These are phyloP conservation scores for Drosophila pullipes DNA, from an alignment of 2,888 invertebrate genomes.

Conservation along the genomic window DNA sequence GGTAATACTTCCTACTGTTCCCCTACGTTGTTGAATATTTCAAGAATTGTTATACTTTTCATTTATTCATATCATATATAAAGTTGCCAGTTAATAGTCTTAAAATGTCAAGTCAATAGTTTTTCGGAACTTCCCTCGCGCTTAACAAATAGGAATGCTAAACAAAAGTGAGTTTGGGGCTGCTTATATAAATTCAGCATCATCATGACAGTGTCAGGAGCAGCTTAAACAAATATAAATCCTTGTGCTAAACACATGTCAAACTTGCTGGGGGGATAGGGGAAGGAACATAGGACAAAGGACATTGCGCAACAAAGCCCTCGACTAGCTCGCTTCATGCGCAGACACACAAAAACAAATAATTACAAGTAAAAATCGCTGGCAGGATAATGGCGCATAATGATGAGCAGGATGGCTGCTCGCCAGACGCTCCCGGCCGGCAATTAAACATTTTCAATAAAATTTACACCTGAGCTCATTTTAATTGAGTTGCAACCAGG, in stretches of 20 bases:
- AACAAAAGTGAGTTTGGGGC: constrained; percentile 22
- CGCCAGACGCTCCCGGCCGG: constrained; percentile 72
- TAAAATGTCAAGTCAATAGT: no score
- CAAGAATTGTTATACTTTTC: no score
- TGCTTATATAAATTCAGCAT: constrained; percentile 71
- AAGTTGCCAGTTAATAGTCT: neutral
- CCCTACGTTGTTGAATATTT: no score
- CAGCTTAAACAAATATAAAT: constrained; percentile 78
- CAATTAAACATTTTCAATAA: constrained; percentile 84
- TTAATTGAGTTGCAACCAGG: constrained; percentile 82
- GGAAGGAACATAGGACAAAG: constrained; percentile 59
- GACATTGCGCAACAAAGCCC: constrained; percentile 71
- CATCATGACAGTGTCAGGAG: constrained; percentile 75
- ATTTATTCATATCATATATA: neutral
- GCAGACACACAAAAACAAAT: constrained; percentile 80
- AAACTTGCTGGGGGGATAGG: constrained; percentile 11
- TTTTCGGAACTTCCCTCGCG: constrained; percentile 25
- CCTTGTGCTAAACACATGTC: constrained; percentile 64
- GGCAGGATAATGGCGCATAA: constrained; percentile 75
- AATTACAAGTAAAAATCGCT: constrained; percentile 81
- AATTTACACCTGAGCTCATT: constrained; percentile 86
- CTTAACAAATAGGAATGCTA: constrained; percentile 9
- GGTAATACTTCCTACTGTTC: neutral
- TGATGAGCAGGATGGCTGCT: constrained; percentile 57
- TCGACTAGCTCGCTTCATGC: constrained; percentile 61